These are phyloP conservation scores for Anhinga anhinga DNA, from an alignment of 2,113 vertebrate species.

Conservation along the genomic window DNA sequence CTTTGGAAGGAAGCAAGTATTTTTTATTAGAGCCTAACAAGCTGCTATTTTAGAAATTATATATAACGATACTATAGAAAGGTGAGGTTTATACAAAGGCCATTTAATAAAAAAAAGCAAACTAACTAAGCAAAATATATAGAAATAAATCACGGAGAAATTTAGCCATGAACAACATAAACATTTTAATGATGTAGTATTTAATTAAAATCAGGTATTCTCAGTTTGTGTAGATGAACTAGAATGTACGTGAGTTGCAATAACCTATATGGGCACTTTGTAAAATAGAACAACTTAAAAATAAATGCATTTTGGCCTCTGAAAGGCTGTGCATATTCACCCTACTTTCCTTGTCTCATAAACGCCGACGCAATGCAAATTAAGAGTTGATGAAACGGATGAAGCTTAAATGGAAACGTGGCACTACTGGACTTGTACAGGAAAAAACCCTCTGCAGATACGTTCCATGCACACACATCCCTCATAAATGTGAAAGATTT, in stretches of 20 bases:
- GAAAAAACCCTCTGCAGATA: neutral
- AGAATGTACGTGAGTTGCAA: neutral
- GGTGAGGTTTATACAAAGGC: neutral
- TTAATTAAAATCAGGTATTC: neutral
- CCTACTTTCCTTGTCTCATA: neutral
- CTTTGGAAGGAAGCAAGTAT: neutral
- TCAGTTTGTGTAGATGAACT: neutral
- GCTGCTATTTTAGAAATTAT: constrained; percentile 14
- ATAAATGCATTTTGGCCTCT: neutral
- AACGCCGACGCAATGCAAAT: neutral
- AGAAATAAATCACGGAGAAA: neutral
- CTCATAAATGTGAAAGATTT: neutral
- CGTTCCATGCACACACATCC: accelerated
- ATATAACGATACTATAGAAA: neutral
- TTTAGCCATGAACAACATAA: neutral
- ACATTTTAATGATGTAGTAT: neutral
- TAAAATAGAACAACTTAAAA: neutral
- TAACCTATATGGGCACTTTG: neutral
- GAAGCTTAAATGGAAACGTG: neutral
- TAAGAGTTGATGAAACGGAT: neutral
- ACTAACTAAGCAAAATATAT: constrained; percentile 21
- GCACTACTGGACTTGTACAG: neutral
- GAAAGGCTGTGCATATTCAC: neutral
- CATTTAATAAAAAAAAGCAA: neutral
- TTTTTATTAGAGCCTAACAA: neutral